These are phyloP conservation scores for Meliscaeva auricollis DNA, from an alignment of 2,888 invertebrate genomes.

Conservation along the genomic window DNA sequence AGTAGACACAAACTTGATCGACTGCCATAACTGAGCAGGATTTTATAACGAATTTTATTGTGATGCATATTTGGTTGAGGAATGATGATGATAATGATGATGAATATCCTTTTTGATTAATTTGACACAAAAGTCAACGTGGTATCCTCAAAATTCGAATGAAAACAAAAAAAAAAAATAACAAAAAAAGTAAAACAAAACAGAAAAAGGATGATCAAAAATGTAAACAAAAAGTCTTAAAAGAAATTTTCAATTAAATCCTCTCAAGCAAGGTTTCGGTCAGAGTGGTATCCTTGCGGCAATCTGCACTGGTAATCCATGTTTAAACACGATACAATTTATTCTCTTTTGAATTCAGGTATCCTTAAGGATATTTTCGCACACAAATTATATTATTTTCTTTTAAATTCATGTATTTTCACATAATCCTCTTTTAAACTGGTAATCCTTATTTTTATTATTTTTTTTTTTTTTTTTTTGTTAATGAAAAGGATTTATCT, in stretches of 20 bases:
- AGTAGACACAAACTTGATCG: constrained; percentile 45
- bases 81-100: constrained; percentile 38
- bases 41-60: constrained; percentile 75
- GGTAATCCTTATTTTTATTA: constrained; percentile 62
- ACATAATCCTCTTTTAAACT: constrained; percentile 69
- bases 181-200: constrained; percentile 16
- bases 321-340: constrained; percentile 33
- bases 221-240: constrained; percentile 32
- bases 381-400: constrained; percentile 13
- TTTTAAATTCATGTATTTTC: constrained; percentile 50
- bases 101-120: constrained; percentile 13
- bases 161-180: constrained; percentile 45
- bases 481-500: constrained; percentile 49
- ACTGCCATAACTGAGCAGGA: constrained; percentile 45
- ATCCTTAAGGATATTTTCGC: constrained; percentile 48
- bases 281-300: constrained; percentile 65
- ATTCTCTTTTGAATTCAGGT: constrained; percentile 17
- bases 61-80: constrained; percentile 71
- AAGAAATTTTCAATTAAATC: constrained; percentile 50
- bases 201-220: too few species aligned
- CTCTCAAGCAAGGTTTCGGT: constrained; percentile 55
- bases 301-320: constrained; percentile 76
- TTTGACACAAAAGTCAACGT: background rate
- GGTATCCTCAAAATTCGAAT: constrained; percentile 28
- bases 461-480: constrained; percentile 10